Evolutionary conservation across 1,140 invertebrate species (phyloP).

Genomic region (Drosophila bipectinata): DNA sequence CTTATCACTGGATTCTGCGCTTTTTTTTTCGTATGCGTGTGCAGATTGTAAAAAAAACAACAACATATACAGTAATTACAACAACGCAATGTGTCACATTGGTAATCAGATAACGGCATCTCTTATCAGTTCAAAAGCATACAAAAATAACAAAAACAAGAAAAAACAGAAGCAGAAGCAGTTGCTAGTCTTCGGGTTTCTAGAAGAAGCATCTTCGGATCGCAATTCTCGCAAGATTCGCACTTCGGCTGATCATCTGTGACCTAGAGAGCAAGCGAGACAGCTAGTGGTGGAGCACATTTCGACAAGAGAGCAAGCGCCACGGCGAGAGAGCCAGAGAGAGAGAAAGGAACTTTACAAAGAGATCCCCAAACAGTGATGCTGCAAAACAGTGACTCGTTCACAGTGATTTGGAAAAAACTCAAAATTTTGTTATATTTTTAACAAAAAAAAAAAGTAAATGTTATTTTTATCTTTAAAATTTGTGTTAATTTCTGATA

Average conservation of each 20-base stretch:
- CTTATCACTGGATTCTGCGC: conserved; percentile 21
- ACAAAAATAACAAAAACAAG: background rate
- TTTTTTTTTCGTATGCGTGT: conserved; percentile 32
- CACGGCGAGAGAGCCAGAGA: background rate
- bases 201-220: background rate
- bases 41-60: conserved; percentile 52
- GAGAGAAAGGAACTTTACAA: conserved; percentile 2
- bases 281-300: background rate
- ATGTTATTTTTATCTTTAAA: background rate
- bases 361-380: conserved; percentile 3
- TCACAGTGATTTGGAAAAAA: background rate
- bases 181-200: conserved; percentile 1
- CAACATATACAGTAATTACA: conserved; percentile 7
- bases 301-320: background rate
- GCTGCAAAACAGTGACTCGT: background rate
- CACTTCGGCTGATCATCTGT: conserved; percentile 10
- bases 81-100: conserved; percentile 54
- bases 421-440: background rate
- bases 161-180: conserved; percentile 1
- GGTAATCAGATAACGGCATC: conserved; percentile 55
- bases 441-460: background rate
- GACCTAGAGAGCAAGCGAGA: conserved; percentile 7
- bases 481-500: background rate
- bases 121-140: conserved; percentile 34
- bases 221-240: conserved; percentile 8